Evolutionary conservation across 2,797 vertebrate species (phyloP), one percentile per base, ranked within the genome.

Genomic region (Margarornis squamiger): DNA sequence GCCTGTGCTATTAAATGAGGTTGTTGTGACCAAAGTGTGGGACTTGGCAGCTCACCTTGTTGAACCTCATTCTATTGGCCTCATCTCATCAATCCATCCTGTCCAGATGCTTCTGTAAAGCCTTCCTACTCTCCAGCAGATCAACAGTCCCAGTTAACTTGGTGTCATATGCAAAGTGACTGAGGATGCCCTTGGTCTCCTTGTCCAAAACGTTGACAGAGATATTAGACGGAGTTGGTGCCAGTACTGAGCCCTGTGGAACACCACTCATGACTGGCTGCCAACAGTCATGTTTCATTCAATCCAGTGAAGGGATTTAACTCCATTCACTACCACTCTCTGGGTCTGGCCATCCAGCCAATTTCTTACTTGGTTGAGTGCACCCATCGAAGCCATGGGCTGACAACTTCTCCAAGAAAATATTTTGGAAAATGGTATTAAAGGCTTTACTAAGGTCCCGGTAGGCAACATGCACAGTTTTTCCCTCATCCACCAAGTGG

Each of bases 1-100:
- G 17, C 38, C 73, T 71, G 18, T 0, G 39, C 38, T 0, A 0
- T 18, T 63, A 24, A 30, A 8, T 0, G n/a, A 4, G 14, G 8
- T 32, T 51, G 8, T 9, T 77, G 65, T 83, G n/a, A 38, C 27
- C 7, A 32, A 68, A n/a, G 12, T 7, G 5, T 24, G 48, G 14
- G 43, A 65, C 24, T 18, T 11, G 23, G 29, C 8, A 10, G 18
- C 9, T 32, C 10, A 21, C 3, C 14, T 46, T 46, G 10, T 6
- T 63, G 20, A 39, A 51, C 8, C 23, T 57, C 20, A 15, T 3
- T 34, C 14, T 30, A 5, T 1, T 27, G 52, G 14, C 29, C 9
- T 46, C 45, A 16, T 46, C 10, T 10, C 38, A 20, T 1, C 10
- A 9, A 9, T 63, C 39, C 41, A 38, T 16, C 3, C 6, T 43